Conservation (phyloP, 2,113 vertebrate species). For the Notiomystis cincta region DNA sequence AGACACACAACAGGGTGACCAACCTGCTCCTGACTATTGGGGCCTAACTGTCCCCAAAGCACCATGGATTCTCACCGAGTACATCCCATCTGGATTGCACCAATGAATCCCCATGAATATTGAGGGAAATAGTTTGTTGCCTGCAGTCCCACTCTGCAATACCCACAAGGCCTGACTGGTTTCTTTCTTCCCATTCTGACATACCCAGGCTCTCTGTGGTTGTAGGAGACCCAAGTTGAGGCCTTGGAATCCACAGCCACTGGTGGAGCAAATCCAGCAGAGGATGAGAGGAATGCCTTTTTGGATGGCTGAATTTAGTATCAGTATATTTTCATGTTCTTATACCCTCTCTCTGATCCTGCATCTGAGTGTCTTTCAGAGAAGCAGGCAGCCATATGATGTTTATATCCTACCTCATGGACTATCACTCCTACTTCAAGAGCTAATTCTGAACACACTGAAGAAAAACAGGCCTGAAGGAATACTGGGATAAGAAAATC, state of each 20-base stretch:
- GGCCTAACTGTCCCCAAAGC: background rate
- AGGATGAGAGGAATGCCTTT: background rate
- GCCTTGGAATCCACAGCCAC: background rate
- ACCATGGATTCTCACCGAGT: background rate
- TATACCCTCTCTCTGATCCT: background rate
- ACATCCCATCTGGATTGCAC: background rate
- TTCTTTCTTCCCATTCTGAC: background rate
- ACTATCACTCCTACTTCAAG: background rate
- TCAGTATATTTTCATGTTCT: background rate
- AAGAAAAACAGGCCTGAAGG: background rate
- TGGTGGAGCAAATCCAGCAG: background rate
- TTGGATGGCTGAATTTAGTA: background rate
- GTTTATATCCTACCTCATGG: background rate
- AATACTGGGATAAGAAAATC: background rate
- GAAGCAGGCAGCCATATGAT: background rate
- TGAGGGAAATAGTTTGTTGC: background rate
- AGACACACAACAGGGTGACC: background rate
- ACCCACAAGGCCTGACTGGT: background rate
- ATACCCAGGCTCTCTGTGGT: background rate
- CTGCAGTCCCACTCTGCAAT: background rate
- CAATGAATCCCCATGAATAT: background rate
- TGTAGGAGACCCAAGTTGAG: background rate
- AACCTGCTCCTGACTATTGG: background rate
- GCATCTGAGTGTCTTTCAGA: background rate
- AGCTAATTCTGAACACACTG: slow-evolving; percentile 1